These are phyloP conservation scores for Sesia apiformis DNA, from an alignment of 2,888 invertebrate species.

Conservation along the genomic window DNA sequence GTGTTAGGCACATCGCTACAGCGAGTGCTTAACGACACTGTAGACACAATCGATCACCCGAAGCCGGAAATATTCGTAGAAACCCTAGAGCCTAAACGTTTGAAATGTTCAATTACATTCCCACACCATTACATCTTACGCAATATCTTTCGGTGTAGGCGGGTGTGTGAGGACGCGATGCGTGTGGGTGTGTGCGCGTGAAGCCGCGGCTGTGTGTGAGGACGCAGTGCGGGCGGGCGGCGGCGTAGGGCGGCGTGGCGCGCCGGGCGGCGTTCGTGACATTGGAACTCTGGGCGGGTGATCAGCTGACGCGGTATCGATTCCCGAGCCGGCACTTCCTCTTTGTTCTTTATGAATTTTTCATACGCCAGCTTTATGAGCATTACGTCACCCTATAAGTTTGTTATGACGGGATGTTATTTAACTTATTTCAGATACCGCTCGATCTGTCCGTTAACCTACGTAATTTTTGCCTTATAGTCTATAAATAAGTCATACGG, in stretches of 20 bases:
- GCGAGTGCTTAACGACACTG: not conserved
- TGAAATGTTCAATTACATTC: not conserved
- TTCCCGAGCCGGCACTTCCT: slow-evolving; percentile 48
- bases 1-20: too few species aligned
- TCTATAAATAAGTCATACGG: too few species aligned
- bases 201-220: not conserved
- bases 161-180: slow-evolving; percentile 1
- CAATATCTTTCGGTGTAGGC: slow-evolving; percentile 1
- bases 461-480: too few species aligned
- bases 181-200: slow-evolving; percentile 4
- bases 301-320: slow-evolving; percentile 69
- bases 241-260: slow-evolving; percentile 18
- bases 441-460: too few species aligned
- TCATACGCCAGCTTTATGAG: slow-evolving; percentile 27
- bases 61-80: not conserved
- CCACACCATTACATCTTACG: slow-evolving; percentile 5
- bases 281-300: slow-evolving; percentile 41
- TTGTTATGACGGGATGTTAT: slow-evolving; percentile 26
- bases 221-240: slow-evolving; percentile 14
- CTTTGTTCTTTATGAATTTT: slow-evolving; percentile 62
- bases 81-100: not conserved
- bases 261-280: slow-evolving; percentile 50
- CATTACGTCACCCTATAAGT: slow-evolving; percentile 2
- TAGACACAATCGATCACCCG: not conserved
- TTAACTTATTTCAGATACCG: too few species aligned